Base-by-base conservation (phyloP, 2,113 vertebrate genomes). In the Aythya baeri region DNA sequence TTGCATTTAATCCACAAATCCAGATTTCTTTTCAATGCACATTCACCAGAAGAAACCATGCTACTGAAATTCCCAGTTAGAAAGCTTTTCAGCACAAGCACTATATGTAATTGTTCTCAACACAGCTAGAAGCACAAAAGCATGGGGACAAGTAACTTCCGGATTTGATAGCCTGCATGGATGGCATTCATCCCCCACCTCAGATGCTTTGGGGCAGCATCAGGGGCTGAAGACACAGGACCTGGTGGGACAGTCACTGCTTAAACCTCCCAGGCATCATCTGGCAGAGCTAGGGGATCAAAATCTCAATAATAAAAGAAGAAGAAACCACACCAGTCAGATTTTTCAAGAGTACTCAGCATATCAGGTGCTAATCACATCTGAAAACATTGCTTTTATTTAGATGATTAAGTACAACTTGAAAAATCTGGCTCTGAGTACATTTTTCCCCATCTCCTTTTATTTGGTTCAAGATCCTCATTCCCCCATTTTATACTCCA, bases 21-120 rank as follows among this genome's bases (percentile, higher is more conserved):
- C 65, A 4, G 0, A 13, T 2, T 32, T 52, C 63, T 10, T 0
- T 5, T 14, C 73, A 74, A 3, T 0, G 3, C 2, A 1, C 6
- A 0, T 25, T 13, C 65, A 20, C 26, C 62, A 32, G 31, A 25
- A 75, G 41, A 41, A 44, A 41, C 67, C 44, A 18, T 13, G 32
- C 32, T 17, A 41, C 43, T 3, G 0, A 7, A 55, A 54, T 38
- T 13, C 81, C 80, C 57, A 6, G 2, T 6, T 13, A 1, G 14
- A 43, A 41, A 77, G 31, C 13, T 13, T 34, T 31, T 17, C 2
- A 0, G 12, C 23, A 17, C 8, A 0, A 27, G 50, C 50, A 5
- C n/a, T 2, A 1, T 46, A 34, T 3, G 0, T 29, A 4, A 4
- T 0, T 0, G 5, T 12, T 79, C 72, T 21, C 67, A 9, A 7